Evolutionary conservation across 1,140 invertebrate species (phyloP).

Genomic region (Bombus picipes): DNA sequence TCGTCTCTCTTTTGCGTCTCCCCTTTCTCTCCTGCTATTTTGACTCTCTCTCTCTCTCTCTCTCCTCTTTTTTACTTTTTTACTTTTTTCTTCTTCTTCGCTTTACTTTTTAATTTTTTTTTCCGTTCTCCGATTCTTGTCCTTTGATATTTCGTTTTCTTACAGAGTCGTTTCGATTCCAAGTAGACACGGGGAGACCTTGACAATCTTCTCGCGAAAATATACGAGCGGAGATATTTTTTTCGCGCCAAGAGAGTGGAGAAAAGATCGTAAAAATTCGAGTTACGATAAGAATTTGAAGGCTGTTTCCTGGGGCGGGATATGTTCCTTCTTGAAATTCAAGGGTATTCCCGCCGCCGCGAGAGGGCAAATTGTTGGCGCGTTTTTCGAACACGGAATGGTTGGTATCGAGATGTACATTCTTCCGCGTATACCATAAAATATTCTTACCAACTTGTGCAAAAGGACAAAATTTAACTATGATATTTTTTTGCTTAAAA

Average conservation of each 20-base stretch:
- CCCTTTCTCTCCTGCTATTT: not conserved
- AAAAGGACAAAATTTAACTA: too few relatives aligned
- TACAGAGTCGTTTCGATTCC: not conserved
- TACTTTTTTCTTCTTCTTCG: not conserved
- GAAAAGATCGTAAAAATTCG: slow-evolving; percentile 38
- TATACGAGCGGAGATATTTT: slow-evolving; percentile 37
- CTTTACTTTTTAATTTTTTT: too few relatives aligned
- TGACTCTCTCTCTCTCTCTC: not conserved
- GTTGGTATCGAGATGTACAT: not conserved
- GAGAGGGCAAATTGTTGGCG: not conserved
- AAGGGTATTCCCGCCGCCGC: not conserved
- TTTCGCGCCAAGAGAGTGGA: not conserved
- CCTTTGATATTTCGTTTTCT: not conserved
- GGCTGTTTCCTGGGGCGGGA: not conserved
- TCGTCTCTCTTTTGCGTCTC: not conserved
- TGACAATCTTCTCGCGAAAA: slow-evolving; percentile 2
- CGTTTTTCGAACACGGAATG: not conserved
- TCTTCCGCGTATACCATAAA: not conserved
- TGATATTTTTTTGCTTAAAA: too few relatives aligned
- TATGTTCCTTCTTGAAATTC: not conserved
- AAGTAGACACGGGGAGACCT: not conserved
- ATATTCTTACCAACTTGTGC: too few relatives aligned
- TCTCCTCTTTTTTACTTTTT: not conserved
- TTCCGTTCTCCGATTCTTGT: not conserved
- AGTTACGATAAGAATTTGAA: slow-evolving; percentile 17